A percentile compares a stretch with the other conserved stretches of the same genome.
phyloP scores from a whole-genome alignment of 64 coral and sea anemone genomes.

The Platygyra sinensis region DNA sequence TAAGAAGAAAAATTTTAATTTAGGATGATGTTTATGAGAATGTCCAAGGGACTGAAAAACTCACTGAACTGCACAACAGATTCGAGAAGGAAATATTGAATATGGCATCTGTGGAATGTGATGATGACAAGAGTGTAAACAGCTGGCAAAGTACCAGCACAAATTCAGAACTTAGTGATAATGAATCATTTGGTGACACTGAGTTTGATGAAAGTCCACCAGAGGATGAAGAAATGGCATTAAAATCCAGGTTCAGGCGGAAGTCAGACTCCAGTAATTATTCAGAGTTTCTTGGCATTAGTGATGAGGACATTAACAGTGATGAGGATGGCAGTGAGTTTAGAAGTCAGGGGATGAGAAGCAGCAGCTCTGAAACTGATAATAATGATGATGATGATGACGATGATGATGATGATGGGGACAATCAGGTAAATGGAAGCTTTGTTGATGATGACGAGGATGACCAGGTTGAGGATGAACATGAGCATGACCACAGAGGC shows the following conservation, averaged over 20 bases:
- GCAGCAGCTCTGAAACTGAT: slow-evolving; percentile 25
- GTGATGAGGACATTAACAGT: slow-evolving; percentile 22
- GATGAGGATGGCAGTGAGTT: slow-evolving; percentile 19
- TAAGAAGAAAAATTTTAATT: neutral
- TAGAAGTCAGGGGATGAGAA: neutral
- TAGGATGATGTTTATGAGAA: neutral
- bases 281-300: neutral
- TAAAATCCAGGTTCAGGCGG: slow-evolving; percentile 9
- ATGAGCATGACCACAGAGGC: slow-evolving; percentile 50
- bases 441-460: slow-evolving; percentile 65
- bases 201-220: neutral
- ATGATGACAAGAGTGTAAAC: slow-evolving; percentile 4
- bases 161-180: neutral
- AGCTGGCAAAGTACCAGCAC: slow-evolving; percentile 4
- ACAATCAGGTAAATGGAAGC: slow-evolving; percentile 46
- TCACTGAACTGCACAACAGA: slow-evolving; percentile 52
- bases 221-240: neutral
- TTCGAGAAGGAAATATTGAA: slow-evolving; percentile 68
- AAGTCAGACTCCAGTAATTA: neutral
- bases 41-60: slow-evolving; percentile 67
- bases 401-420: slow-evolving; percentile 21
- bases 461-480: neutral
- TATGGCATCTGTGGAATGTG: neutral
- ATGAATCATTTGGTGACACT: neutral
- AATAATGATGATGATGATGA: slow-evolving; percentile 21